Percentiles rank a stretch among this genome's conserved stretches.
phyloP scores from a whole-genome alignment of 2,888 invertebrate species.

The Chaitophorus viminalis region DNA sequence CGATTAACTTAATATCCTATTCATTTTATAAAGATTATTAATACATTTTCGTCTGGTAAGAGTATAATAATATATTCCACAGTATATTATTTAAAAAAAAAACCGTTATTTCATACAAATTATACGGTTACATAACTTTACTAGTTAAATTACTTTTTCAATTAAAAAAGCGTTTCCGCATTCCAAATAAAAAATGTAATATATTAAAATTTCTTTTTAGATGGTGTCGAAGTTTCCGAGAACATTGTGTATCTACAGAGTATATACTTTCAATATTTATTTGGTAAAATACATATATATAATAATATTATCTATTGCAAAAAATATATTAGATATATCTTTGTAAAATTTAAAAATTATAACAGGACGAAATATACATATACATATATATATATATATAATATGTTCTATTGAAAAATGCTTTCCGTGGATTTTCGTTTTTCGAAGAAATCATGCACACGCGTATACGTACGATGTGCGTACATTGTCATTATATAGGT shows the following conservation, averaged over 20 bases:
- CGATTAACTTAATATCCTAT: not conserved
- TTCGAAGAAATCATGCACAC: too few relatives aligned
- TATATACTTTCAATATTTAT: not conserved
- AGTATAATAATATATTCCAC: not conserved
- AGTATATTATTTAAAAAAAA: not conserved
- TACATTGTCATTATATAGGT: too few relatives aligned
- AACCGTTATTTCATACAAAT: not conserved
- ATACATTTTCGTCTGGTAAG: not conserved
- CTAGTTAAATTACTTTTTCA: slow-evolving; percentile 10
- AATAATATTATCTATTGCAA: too few relatives aligned
- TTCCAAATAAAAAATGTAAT: not conserved
- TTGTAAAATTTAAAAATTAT: too few relatives aligned
- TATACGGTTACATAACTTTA: not conserved
- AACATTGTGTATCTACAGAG: not conserved
- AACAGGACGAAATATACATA: too few relatives aligned
- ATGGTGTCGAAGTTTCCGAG: not conserved
- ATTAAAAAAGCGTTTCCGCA: not conserved
- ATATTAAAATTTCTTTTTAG: not conserved
- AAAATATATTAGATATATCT: too few relatives aligned
- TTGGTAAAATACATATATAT: too few relatives aligned
- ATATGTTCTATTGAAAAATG: too few relatives aligned
- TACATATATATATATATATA: too few relatives aligned
- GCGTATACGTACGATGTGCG: too few relatives aligned
- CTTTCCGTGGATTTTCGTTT: too few relatives aligned
- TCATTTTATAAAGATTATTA: slow-evolving; percentile 14